phyloP scores from a whole-genome alignment of 2,797 vertebrate species.

The Momotus momota region DNA sequence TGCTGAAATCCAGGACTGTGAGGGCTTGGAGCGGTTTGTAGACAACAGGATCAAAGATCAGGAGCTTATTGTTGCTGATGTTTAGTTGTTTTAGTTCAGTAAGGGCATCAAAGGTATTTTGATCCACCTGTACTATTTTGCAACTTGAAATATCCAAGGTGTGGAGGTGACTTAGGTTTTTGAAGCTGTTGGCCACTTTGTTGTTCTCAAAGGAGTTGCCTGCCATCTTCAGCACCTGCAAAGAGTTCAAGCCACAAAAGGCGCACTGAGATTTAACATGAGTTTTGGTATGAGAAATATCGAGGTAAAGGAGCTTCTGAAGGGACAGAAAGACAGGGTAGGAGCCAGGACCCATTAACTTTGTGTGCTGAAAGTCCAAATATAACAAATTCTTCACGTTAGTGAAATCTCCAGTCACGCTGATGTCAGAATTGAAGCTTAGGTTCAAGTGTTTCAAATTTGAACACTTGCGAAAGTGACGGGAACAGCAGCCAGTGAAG shows the following conservation, averaged over 20 bases:
- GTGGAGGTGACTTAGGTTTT: conserved; percentile 63
- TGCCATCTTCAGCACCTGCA: conserved; percentile 78
- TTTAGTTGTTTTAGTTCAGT: conserved; percentile 69
- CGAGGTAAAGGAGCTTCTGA: conserved; percentile 76
- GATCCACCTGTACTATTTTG: conserved; percentile 58
- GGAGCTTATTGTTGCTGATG: conserved; percentile 78
- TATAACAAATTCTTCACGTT: conserved; percentile 57
- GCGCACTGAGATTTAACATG: conserved; percentile 59
- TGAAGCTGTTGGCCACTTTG: conserved; percentile 65
- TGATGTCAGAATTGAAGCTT: conserved; percentile 78
- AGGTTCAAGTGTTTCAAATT: conserved; percentile 79
- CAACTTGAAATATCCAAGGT: conserved; percentile 79
- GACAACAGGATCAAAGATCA: conserved; percentile 56
- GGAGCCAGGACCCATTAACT: conserved; percentile 37
- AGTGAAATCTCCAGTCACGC: conserved; percentile 45
- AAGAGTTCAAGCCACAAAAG: conserved; percentile 75
- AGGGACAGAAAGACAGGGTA: conserved; percentile 73
- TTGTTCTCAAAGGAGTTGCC: conserved; percentile 76
- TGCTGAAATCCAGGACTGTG: conserved; percentile 71
- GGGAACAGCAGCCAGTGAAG: conserved; percentile 52
- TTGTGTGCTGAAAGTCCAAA: conserved; percentile 79
- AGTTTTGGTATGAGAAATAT: conserved; percentile 78
- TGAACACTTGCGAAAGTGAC: not conserved
- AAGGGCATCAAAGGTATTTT: conserved; percentile 62
- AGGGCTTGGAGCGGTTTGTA: conserved; percentile 58